These are phyloP conservation scores for Hirtodrosophila confusa DNA, from an alignment of 2,888 invertebrate species.

Conservation along the genomic window DNA sequence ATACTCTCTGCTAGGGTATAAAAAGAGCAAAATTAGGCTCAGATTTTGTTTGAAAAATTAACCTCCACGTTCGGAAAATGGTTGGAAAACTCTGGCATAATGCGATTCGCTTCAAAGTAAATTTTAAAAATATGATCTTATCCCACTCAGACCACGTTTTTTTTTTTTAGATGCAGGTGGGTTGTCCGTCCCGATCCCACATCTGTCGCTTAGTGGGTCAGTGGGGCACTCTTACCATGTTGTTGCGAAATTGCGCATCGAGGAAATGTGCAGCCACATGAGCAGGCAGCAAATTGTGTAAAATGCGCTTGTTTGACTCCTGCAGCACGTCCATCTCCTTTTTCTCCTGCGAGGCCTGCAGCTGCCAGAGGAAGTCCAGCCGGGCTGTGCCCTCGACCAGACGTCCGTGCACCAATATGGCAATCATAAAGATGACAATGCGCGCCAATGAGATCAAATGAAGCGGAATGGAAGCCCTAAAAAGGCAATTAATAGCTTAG, in stretches of 20 bases:
- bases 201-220: constrained; percentile 16
- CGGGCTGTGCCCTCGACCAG: constrained; percentile 96
- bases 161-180: no score
- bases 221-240: constrained; percentile 87
- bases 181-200: no score
- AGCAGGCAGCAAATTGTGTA: constrained; percentile 95
- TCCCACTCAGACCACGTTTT: no score
- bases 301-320: constrained; percentile 93
- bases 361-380: constrained; percentile 92
- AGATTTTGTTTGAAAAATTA: no score
- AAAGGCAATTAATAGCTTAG: constrained; percentile 3
- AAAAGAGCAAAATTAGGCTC: no score
- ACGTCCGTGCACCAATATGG: constrained; percentile 92
- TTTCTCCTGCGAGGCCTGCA: constrained; percentile 95
- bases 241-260: constrained; percentile 94
- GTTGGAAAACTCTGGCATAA: no score
- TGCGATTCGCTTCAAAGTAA: no score
- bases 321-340: constrained; percentile 96
- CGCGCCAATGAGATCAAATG: constrained; percentile 91
- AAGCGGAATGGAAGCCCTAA: constrained; percentile 89
- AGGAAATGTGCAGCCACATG: constrained; percentile 97
- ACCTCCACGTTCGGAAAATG: no score
- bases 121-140: no score
- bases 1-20: no score
- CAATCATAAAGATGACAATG: constrained; percentile 92